Evolutionary conservation across 2,113 vertebrate genomes (phyloP), one percentile per base, ranked within the genome.

Genomic region (Notothenia rossii): DNA sequence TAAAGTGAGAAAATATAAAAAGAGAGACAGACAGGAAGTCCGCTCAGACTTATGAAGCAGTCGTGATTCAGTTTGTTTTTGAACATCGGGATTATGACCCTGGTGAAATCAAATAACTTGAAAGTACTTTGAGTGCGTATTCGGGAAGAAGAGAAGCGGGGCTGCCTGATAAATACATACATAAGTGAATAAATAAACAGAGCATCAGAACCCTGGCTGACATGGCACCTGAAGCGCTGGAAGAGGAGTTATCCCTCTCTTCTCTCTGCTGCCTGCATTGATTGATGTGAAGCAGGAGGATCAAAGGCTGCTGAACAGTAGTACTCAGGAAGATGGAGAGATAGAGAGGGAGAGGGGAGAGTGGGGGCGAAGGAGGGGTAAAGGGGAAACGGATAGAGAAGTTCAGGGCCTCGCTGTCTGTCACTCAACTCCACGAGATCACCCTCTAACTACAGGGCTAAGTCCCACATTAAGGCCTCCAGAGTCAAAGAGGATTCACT

Each of bases 111-210:
- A 90, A 86, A 94, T 86, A 81, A 90, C 74, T 82, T 81, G 86
- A 90, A 88, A 88, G 87, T 49, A 56, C 76, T 72, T 78, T 72
- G 81, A 25, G 49, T 70, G 60, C 76, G 82, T 76, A 64, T 79
- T 84, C 78, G 29, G 45, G 68, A 65, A 36, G 49, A 59, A 54
- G 65, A 77, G 72, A 79, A 77, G 83, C 40, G 45, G 72, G 11
- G 2, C 51, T 64, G 72, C 84, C 79, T 89, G 92, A 93, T 93
- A 95, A 93, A 93, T 90, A 92, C 89, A 92, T 89, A 92, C 92
- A 90, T 85, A 94, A 88, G 86, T 86, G 80, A 73, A 88, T 92
- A 86, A 92, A 93, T 92, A 93, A 94, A 93, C 79, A 91, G 78
- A 83, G 86, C 80, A 80, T 89, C 83, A 91, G 86, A 88, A 86